Conservation (phyloP, 2,113 vertebrate genomes). For the Carettochelys insculpta region DNA sequence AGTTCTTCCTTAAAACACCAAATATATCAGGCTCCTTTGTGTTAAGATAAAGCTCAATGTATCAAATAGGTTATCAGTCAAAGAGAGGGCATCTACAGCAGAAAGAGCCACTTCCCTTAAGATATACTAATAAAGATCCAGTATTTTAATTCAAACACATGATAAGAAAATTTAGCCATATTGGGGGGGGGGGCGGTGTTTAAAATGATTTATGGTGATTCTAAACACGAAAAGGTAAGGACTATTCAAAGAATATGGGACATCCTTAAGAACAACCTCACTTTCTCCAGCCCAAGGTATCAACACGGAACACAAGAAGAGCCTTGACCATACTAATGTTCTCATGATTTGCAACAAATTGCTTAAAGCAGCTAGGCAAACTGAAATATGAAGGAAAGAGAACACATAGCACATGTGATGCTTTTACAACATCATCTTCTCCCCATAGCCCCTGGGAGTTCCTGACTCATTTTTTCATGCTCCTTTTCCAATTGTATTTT, state of each 20-base stretch:
- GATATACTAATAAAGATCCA: background rate
- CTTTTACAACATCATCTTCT: background rate
- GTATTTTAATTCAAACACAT: background rate
- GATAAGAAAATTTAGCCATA: background rate
- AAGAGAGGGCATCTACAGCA: background rate
- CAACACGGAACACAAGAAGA: background rate
- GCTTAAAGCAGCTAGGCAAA: background rate
- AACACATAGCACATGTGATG: background rate
- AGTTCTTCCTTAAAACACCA: background rate
- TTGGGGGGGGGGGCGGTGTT: no score
- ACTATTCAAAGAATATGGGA: background rate
- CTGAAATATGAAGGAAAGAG: background rate
- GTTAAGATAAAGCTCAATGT: background rate
- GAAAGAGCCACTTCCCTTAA: background rate
- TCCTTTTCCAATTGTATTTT: fast-evolving
- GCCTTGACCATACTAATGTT: background rate
- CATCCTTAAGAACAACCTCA: background rate
- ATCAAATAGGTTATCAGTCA: background rate
- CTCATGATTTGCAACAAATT: background rate
- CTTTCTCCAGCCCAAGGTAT: background rate
- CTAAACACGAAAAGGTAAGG: background rate
- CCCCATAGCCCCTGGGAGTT: background rate
- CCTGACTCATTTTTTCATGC: background rate
- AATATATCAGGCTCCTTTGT: fast-evolving
- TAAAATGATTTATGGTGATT: background rate